Percentiles rank a stretch among this genome's conserved stretches.
These are phyloP conservation scores for Apeira syringaria DNA, from an alignment of 2,888 invertebrate species.

Conservation along the genomic window DNA sequence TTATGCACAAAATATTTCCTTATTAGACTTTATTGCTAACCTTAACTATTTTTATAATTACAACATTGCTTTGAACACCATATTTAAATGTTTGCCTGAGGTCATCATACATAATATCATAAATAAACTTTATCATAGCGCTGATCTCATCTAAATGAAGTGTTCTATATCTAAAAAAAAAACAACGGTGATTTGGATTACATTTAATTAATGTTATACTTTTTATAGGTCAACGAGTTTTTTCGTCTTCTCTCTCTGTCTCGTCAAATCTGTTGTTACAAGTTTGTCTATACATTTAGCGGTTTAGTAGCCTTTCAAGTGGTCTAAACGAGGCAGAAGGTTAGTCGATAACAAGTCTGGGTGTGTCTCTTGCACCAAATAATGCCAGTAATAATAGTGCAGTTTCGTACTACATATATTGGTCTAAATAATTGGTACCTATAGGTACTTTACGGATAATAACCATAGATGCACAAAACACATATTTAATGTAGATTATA, in stretches of 20 bases:
- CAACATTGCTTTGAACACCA: constrained; percentile 24
- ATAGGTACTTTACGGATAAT: constrained; percentile 4
- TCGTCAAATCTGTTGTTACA: constrained; percentile 5
- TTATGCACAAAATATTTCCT: constrained; percentile 25
- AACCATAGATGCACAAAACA: no score
- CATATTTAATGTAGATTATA: no score
- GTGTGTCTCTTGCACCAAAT: constrained; percentile 78
- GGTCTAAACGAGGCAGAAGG: constrained; percentile 65
- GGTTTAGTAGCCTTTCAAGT: constrained; percentile 29
- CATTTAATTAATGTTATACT: background rate
- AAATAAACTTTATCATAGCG: constrained; percentile 28
- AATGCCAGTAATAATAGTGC: constrained; percentile 74
- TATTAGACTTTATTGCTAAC: constrained; percentile 23
- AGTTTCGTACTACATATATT: constrained; percentile 67
- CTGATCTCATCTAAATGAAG: constrained; percentile 22
- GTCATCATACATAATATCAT: constrained; percentile 24
- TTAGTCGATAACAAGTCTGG: constrained; percentile 75
- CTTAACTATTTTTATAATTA: constrained; percentile 31
- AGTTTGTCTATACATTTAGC: background rate
- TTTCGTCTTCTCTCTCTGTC: no score
- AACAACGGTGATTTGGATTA: constrained; percentile 3
- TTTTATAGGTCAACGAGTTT: background rate
- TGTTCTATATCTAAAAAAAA: constrained; percentile 11
- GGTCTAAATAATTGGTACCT: constrained; percentile 30
- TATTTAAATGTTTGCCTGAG: constrained; percentile 28